Base-by-base conservation (phyloP, 2,888 invertebrate species). In the Bombylius discolor region DNA sequence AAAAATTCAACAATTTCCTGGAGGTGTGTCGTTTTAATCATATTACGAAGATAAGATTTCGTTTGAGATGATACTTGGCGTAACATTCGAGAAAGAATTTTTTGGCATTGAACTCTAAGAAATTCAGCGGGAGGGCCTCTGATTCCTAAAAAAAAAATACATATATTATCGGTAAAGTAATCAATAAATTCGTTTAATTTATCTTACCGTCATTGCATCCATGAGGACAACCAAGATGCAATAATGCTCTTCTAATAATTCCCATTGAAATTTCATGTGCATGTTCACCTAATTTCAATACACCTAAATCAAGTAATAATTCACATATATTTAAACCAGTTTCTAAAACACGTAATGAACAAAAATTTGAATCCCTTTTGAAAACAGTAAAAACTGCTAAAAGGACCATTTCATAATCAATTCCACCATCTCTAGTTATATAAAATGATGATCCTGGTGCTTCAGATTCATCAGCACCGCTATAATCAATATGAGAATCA, bases 381-480 rank as follows among this genome's bases (percentile, higher is more conserved):
- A 91, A 85, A 11, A 93, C 86, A 56, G 87, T 84, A 69, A 93
- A 92, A 1, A 94, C 83, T 8, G 92, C 94, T 84, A 93, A 69
- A 11, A 79, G 68, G 4, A 95, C 85, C 13, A 95, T 89, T 77
- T 88, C 86, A 62, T 91, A 84, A 71, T 96, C 92, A 57, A 99
- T 85, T 68, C 95, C 90, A 0, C 99, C 98, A 64, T 96, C 94
- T 65, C 87, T 87, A 36, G 94, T 96, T 57, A 98, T 96, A 68
- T 96, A 99, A 69, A 87, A 84, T 31, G 85, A 78, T 0, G 97
- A 88, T 0, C 93, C 94, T 0, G 90, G 84, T 0, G 91, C 92
- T 74, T 94, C 93, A 1, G 87, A 85, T 58, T 89, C 81, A 67
- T 94, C 94, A 62, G 91, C 89, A 3, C 85, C 83, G 0, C 85